Base-by-base conservation (phyloP, 2,888 invertebrate genomes). In the Chymomyza procnemis region DNA sequence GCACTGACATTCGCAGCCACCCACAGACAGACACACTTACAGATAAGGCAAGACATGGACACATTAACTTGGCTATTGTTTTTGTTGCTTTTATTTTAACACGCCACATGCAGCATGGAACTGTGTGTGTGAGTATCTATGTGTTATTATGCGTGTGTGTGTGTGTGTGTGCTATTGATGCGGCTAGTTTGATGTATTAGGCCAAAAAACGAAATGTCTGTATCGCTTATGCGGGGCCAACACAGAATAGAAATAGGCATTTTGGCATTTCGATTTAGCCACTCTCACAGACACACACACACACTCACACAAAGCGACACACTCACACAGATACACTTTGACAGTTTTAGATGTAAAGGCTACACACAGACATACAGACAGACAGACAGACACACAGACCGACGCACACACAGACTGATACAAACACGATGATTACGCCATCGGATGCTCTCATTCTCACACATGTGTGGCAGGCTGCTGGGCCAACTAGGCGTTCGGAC, bases 171-270 rank as follows among this genome's bases (percentile, higher is more conserved):
- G 78, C 85, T 85, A 83, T 86, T 84, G 87, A 88, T 89, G 88
- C 86, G 88, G 89, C 88, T 88, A 89, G 89, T 89, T 88, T 87
- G 89, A 89, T 89, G 88, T 88, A 88, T 88, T 88, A 87, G 85
- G 86, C 86, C 85, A 80, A 79, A 80, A 80, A 80, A 79, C 82
- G 82, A 86, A 87, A 81, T 85, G 84, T 85, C 84, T 84, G 87
- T 87, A 87, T 87, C 84, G 84, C 87, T 85, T 85, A 85, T 84
- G 88, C 87, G 85, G 84, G 87, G 82, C 82, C 79, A 81, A 72
- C 79, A 67, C 75, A 79, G 79, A 84, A 87, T 84, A 87, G 84
- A 87, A 84, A 84, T 84, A 87, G 88, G 84, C 88, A 84, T 84
- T 84, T 84, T 86, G 84, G 87, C 85, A 85, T 85, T 87, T 85